Evolutionary conservation across 2,888 invertebrate species (phyloP), one percentile per base, ranked within the genome.

Genomic region (Actias luna): DNA sequence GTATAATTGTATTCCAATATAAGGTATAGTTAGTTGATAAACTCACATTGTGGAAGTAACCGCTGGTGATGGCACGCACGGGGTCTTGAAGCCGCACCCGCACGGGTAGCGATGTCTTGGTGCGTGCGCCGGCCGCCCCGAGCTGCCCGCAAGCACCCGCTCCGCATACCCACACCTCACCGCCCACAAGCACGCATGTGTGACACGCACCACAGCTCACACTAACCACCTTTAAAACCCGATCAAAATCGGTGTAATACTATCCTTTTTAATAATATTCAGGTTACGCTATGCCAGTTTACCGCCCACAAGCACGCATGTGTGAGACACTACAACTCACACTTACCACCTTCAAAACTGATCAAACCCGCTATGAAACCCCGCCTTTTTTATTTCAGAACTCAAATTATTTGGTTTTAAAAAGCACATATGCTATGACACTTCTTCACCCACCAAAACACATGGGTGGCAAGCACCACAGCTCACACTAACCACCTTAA

Each of bases 71-170:
- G 25, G 73, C 72, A 0, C 77, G 82, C 1, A 93, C 90, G 2
- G 82, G 77, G 2, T 89, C 91, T 0, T 75, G 68, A 3, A 92
- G 65, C 1, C 75, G 64, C 46, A 92, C 93, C 73, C 84, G 93
- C 18, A 93, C 76, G 0, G 96, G 96, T 75, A 87, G 89, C 0
- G 95, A 93, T 69, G 94, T 94, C 83, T 96, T 96, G 63, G 92
- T 87, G 8, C 92, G 84, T 5, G 64, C 42, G 25, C 85, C 93
- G 55, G 83, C 93, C 58, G 83, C 89, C 55, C 96, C 97, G 31
- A 97, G 89, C 83, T 97, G 97, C 0, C 97, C 97, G 84, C 96
- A 97, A 70, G 95, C 94, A 68, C 95, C 96, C 63, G 96, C 95
- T 27, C 96, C 96, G 77, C 94, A 93, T 25, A 94, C 94, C 81